Evolutionary conservation across 2,888 invertebrate species (phyloP), one percentile per base, ranked within the genome.

Genomic region (Aspidiotus destructor): DNA sequence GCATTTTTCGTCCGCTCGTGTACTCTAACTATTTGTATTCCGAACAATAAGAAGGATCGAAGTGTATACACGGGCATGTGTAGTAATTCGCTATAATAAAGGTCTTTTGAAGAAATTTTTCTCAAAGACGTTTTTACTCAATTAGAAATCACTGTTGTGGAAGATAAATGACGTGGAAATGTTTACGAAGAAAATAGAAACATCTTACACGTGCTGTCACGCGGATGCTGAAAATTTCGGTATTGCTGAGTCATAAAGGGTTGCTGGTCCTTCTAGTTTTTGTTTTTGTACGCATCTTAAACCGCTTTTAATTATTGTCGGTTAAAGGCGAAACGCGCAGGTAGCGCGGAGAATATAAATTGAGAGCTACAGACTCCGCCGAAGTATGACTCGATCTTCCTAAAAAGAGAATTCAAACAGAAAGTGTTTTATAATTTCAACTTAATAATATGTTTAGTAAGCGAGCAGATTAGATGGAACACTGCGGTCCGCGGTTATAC

Each of bases 161-260:
- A 48, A 48, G 48, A 48, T 48, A 48, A 48, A 48, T 48, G 48
- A 48, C 48, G 48, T 48, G 48, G 48, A 48, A 48, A 48, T 48
- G 48, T 48, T 48, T 48, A 3, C 5, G 5, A n/a, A 48, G 48
- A 48, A 48, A 48, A 48, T 48, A 48, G 48, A 48, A 48, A 48
- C 48, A 48, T 48, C 48, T 48, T 48, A 48, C 48, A 48, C 48
- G 48, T 48, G 48, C n/a, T 28, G 28, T 28, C 28, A 28, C 48
- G n/a, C 48, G 48, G 48, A 48, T 48, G 48, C 48, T 48, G 48
- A n/a, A 48, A 48, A 28, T 28, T 48, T 48, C 48, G 48, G 48
- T 13, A 48, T 48, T 48, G 48, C 48, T 48, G 48, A 48, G 48
- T 48, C 48, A 48, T n/a, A 48, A 48, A 48, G 48, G 48, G 48